These are phyloP conservation scores for Amniataba percoides DNA, from an alignment of 2,797 vertebrate species.

Conservation along the genomic window DNA sequence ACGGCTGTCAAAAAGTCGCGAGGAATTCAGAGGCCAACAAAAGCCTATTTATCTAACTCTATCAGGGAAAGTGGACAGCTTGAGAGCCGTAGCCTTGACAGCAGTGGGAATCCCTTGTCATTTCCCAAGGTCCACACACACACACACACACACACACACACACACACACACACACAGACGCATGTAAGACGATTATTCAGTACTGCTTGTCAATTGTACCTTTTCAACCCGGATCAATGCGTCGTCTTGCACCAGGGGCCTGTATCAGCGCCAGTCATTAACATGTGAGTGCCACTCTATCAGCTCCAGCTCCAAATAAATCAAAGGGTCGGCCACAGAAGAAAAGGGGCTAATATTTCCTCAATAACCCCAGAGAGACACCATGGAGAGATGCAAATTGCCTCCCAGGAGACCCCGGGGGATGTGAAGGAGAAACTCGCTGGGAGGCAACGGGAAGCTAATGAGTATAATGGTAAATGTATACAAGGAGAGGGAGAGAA, in stretches of 20 bases:
- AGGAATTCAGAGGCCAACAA: conserved; percentile 62
- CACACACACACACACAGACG: conserved; percentile 37
- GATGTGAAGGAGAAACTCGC: conserved; percentile 83
- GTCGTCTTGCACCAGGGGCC: conserved; percentile 74
- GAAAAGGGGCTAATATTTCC: conserved; percentile 86
- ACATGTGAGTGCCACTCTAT: conserved; percentile 83
- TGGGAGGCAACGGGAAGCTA: conserved; percentile 86
- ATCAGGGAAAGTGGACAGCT: conserved; percentile 72
- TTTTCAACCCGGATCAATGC: conserved; percentile 84
- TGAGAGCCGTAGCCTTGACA: conserved; percentile 69
- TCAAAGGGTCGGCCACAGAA: conserved; percentile 84
- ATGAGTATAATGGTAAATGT: conserved; percentile 90
- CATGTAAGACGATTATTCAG: conserved; percentile 80
- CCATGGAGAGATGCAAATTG: conserved; percentile 88
- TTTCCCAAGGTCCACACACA: conserved; percentile 63
- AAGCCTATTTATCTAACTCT: conserved; percentile 73
- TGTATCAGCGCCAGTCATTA: conserved; percentile 82
- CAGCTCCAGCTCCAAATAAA: conserved; percentile 80
- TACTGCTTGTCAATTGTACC: conserved; percentile 84
- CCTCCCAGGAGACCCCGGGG: conserved; percentile 85
- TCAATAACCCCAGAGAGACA: conserved; percentile 84
- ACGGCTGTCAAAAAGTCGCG: conserved; percentile 66
- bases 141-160: conserved; percentile 20
- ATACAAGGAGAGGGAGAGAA: conserved; percentile 82
- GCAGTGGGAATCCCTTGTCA: conserved; percentile 77